Percentiles rank a stretch among this genome's conserved stretches.
phyloP scores from a whole-genome alignment of 2,888 invertebrate species.

The Rutpela maculata region DNA sequence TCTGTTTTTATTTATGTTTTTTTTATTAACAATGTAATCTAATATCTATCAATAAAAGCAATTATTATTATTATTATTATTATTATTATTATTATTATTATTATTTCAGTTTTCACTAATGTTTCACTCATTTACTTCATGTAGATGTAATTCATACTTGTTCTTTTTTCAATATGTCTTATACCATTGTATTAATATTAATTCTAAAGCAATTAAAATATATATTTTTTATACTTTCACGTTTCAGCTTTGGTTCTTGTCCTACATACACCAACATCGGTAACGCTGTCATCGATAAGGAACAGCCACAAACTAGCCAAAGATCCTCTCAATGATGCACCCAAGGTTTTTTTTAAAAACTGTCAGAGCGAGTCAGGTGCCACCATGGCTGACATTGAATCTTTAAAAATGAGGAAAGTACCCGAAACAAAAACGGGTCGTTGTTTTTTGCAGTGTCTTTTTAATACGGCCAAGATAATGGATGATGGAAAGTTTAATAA shows the following conservation, averaged over 20 bases:
- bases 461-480: conserved; percentile 67
- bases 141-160: too few relatives aligned
- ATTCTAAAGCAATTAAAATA: too few relatives aligned
- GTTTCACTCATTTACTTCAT: too few relatives aligned
- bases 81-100: too few relatives aligned
- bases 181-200: too few relatives aligned
- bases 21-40: too few relatives aligned
- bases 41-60: too few relatives aligned
- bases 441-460: conserved; percentile 66
- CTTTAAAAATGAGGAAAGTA: conserved; percentile 62
- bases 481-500: conserved; percentile 68
- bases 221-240: not conserved
- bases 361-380: conserved; percentile 68
- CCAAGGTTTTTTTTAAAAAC: conserved; percentile 49
- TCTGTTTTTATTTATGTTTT: too few relatives aligned
- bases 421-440: conserved; percentile 66
- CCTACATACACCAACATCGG: not conserved
- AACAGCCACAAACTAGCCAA: not conserved
- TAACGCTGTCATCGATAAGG: not conserved
- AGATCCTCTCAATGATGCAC: not conserved
- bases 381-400: conserved; percentile 65
- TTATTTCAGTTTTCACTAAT: too few relatives aligned
- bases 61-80: too few relatives aligned
- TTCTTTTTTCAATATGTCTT: too few relatives aligned
- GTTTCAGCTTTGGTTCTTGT: not conserved